These are phyloP conservation scores for Dolichotis patagonum DNA, from an alignment of 2,113 vertebrate species.

Conservation along the genomic window DNA sequence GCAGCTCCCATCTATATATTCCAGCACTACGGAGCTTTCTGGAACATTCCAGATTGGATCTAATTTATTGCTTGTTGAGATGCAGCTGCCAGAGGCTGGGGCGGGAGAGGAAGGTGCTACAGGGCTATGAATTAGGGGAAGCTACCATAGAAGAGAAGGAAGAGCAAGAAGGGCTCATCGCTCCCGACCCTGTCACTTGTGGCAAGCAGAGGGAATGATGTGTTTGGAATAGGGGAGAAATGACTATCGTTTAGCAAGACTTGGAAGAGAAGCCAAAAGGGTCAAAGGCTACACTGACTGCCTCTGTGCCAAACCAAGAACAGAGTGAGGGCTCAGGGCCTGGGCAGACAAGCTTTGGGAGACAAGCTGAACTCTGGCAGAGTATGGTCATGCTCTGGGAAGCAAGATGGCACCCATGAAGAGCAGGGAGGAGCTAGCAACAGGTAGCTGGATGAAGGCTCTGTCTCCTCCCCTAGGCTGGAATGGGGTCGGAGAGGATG, in stretches of 20 bases:
- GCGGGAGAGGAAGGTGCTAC: not conserved
- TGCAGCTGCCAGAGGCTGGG: not conserved
- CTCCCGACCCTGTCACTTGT: not conserved
- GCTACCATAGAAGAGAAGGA: not conserved
- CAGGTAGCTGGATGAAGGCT: not conserved
- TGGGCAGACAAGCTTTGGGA: not conserved
- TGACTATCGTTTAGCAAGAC: not conserved
- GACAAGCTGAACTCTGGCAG: not conserved
- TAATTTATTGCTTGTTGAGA: not conserved
- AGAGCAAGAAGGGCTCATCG: not conserved
- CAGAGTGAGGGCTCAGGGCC: not conserved
- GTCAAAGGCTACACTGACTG: not conserved
- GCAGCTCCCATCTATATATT: not conserved
- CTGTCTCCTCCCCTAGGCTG: not conserved
- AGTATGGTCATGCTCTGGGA: not conserved
- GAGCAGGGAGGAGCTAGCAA: not conserved
- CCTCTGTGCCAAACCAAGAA: not conserved
- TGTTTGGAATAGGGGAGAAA: not conserved
- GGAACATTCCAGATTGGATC: not conserved
- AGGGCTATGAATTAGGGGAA: not conserved
- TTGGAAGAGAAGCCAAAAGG: not conserved
- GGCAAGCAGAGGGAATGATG: not conserved
- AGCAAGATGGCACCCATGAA: not conserved
- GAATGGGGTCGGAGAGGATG: not conserved
- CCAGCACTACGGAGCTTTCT: not conserved